These are phyloP conservation scores for Maconellicoccus hirsutus DNA, from an alignment of 1,140 invertebrate genomes.

Conservation along the genomic window DNA sequence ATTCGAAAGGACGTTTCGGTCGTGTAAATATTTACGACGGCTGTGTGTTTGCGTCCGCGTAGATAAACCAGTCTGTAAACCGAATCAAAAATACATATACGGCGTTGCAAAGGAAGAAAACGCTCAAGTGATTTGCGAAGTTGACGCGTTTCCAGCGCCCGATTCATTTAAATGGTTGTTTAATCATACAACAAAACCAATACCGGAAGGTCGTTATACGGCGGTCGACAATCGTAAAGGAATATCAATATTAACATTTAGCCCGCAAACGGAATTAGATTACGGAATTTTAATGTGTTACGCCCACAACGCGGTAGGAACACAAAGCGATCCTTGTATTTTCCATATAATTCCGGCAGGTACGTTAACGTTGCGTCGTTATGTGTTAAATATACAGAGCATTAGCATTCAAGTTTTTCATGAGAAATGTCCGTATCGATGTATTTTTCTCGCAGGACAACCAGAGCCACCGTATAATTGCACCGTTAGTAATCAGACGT, in stretches of 20 bases:
- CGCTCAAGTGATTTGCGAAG: constrained; percentile 65
- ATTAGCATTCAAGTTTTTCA: too few species aligned
- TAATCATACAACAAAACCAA: constrained; percentile 50
- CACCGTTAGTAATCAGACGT: constrained; percentile 63
- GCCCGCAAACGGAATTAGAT: constrained; percentile 57
- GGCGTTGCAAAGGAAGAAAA: constrained; percentile 73
- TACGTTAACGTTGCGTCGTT: constrained; percentile 25
- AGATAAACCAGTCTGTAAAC: constrained; percentile 75
- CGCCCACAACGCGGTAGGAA: constrained; percentile 51
- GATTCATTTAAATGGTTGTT: constrained; percentile 78
- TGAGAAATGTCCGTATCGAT: too few species aligned
- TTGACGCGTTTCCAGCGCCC: constrained; percentile 74
- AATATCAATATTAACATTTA: constrained; percentile 57
- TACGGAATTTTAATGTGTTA: constrained; percentile 59
- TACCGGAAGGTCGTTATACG: constrained; percentile 22
- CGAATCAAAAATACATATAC: constrained; percentile 65
- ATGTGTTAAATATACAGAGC: too few species aligned
- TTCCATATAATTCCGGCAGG: constrained; percentile 61
- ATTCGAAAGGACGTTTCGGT: not conserved
- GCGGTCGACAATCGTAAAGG: constrained; percentile 39
- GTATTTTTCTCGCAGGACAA: constrained; percentile 37
- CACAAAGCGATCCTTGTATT: constrained; percentile 54
- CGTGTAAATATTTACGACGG: not conserved
- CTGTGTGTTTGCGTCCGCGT: not conserved
- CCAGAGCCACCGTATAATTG: constrained; percentile 70